Base-by-base conservation (phyloP, 2,888 invertebrate species). In the Cyclophora punctaria region DNA sequence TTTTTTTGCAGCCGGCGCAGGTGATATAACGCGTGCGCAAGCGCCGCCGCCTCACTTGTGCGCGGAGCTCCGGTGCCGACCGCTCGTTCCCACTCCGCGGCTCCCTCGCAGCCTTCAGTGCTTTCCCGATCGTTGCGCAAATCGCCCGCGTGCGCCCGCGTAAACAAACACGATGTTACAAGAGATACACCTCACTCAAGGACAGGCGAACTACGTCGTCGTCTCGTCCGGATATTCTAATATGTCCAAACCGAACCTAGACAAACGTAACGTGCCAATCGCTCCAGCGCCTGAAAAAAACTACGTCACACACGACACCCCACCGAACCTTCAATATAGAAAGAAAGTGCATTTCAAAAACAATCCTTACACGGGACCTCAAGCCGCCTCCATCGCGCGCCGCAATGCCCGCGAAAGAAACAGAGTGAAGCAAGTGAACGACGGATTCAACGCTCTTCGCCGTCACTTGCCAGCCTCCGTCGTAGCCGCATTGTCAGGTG, bases 321-420 rank as follows among this genome's bases (percentile, higher is more conserved):
- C 89, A 33, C 91, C 92, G 52, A 83, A 83, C 61, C 73, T 91
- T 57, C 87, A 92, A 56, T 94, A 94, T 75, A 92, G 94, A 67
- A 90, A 94, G 66, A 93, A 94, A 80, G 93, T 94, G 68, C 94
- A 93, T 74, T 93, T 93, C 68, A 90, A 90, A 60, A 91, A 91
- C 2, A 90, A 91, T 50, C 86, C 87, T 35, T 87, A 87, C 66
- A 87, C 92, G 0, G 91, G 91, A 61, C 92, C 94, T 62, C 96
- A 95, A 70, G 93, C 95, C 55, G 95, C 93, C 4, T 95, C 96
- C 2, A 97, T 97, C 44, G 96, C 96, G 0, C 89, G 97, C 50
- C 91, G 98, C 63, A 98, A 98, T 83, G 98, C 98, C 33, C 91
- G 98, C 7, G 98, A 98, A 84, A 90, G 98, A 59, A 98, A 98